Evolutionary conservation across 1,140 invertebrate genomes (phyloP).

Genomic region (Zaprionus vittiger): DNA sequence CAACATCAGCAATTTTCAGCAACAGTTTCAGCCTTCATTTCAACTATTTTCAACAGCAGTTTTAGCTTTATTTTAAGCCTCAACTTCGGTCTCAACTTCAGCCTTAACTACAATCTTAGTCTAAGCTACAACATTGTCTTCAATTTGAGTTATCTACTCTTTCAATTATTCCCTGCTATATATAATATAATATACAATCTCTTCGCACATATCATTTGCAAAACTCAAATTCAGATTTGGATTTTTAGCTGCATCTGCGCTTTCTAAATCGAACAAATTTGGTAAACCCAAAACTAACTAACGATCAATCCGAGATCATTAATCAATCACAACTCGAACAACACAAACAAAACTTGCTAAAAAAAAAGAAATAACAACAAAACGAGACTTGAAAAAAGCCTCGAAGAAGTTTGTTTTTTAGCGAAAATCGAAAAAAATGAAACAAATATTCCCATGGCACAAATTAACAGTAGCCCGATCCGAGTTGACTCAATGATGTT

Average conservation of each 20-base stretch:
- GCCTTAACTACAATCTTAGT: too few species aligned
- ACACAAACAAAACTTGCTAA: constrained; percentile 37
- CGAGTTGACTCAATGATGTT: background rate
- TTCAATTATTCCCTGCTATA: background rate
- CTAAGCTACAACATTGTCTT: background rate
- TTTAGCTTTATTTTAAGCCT: background rate
- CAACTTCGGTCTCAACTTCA: too few species aligned
- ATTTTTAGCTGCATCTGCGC: background rate
- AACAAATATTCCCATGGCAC: constrained; percentile 69
- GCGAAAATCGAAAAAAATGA: constrained; percentile 19
- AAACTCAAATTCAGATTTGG: background rate
- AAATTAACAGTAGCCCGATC: constrained; percentile 71
- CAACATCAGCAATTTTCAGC: too few species aligned
- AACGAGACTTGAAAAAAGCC: constrained; percentile 20
- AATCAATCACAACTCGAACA: constrained; percentile 24
- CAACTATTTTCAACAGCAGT: too few species aligned
- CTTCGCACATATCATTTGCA: background rate
- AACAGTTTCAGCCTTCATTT: too few species aligned
- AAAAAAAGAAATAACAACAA: background rate
- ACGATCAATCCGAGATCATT: constrained; percentile 29
- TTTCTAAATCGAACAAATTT: constrained; percentile 14
- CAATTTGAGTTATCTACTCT: background rate
- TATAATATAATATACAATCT: background rate
- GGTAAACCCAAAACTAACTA: constrained; percentile 8
- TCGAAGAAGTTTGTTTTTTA: background rate